Evolutionary conservation across 1,140 invertebrate genomes (phyloP).

Genomic region (Penaeus vannamei): DNA sequence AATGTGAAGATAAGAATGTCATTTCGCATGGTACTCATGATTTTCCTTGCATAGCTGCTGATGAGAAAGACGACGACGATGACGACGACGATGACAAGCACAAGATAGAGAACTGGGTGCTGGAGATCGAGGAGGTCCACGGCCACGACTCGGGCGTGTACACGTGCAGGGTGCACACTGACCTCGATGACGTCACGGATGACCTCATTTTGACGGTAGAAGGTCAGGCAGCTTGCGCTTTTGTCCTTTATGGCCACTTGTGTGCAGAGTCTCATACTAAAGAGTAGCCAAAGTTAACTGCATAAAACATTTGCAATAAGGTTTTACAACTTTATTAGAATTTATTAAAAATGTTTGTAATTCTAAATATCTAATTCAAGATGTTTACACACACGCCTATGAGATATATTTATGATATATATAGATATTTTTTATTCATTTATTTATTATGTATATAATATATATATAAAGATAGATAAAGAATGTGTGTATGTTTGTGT

Average conservation of each 20-base stretch:
- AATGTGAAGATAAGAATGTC: too few relatives aligned
- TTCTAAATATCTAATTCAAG: not conserved
- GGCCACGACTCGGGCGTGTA: slow-evolving; percentile 65
- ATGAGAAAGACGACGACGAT: slow-evolving; percentile 23
- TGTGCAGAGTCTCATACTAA: too few relatives aligned
- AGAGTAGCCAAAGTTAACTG: too few relatives aligned
- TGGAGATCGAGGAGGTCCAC: slow-evolving; percentile 52
- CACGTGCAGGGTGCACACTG: slow-evolving; percentile 57
- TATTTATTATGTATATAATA: not conserved
- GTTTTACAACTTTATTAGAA: too few relatives aligned
- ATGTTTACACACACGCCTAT: not conserved
- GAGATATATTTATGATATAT: not conserved
- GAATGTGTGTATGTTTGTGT: too few relatives aligned
- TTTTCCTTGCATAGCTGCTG: not conserved
- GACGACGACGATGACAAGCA: slow-evolving; percentile 9
- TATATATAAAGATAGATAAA: not conserved
- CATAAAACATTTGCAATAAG: too few relatives aligned
- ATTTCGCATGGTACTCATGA: too few relatives aligned
- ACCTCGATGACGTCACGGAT: slow-evolving; percentile 52
- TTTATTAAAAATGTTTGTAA: not conserved
- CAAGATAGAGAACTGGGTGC: slow-evolving; percentile 36
- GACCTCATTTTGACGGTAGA: slow-evolving; percentile 65
- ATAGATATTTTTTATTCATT: not conserved
- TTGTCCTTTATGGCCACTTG: not conserved
- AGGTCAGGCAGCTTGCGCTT: slow-evolving; percentile 31